Conservation (phyloP, 1,140 invertebrate species). For the Proales similis region DNA sequence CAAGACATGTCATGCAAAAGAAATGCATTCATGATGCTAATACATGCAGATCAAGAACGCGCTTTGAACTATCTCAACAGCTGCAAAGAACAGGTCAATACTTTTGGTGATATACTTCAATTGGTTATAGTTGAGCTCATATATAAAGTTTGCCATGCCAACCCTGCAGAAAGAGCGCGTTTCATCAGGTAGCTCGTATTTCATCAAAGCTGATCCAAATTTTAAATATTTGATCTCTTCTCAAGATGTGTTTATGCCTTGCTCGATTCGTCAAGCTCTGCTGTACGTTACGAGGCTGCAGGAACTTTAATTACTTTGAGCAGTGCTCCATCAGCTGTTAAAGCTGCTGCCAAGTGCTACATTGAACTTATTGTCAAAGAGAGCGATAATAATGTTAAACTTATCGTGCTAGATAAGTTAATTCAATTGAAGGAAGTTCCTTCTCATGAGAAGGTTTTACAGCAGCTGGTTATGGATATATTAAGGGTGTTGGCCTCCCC, state of each 20-base stretch:
- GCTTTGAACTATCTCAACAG: constrained; percentile 84
- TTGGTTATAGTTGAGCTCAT: constrained; percentile 97
- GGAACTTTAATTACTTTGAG: constrained; percentile 98
- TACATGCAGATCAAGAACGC: constrained; percentile 84
- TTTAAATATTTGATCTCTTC: no score
- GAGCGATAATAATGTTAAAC: constrained; percentile 98
- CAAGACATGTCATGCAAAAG: constrained; percentile 98
- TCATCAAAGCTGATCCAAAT: no score
- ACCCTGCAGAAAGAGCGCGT: constrained; percentile 86
- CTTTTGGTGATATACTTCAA: constrained; percentile 94
- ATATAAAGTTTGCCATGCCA: constrained; percentile 79
- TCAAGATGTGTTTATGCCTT: constrained; percentile 95
- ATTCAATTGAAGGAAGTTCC: constrained; percentile 69
- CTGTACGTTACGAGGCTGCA: constrained; percentile 95
- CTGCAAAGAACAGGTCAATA: constrained; percentile 75
- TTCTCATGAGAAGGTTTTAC: constrained; percentile 39
- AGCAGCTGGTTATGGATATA: constrained; percentile 95
- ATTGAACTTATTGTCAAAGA: constrained; percentile 84
- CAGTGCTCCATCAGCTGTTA: constrained; percentile 84
- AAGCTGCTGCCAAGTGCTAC: constrained; percentile 90
- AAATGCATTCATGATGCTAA: constrained; percentile 96
- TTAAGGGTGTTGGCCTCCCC: constrained; percentile 82
- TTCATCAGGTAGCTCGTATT: no score
- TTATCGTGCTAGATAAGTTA: constrained; percentile 90
- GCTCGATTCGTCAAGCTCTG: constrained; percentile 78